Percentiles rank a stretch among this genome's conserved stretches.
These are phyloP conservation scores for Promerops cafer DNA, from an alignment of 2,113 vertebrate genomes.

Conservation along the genomic window DNA sequence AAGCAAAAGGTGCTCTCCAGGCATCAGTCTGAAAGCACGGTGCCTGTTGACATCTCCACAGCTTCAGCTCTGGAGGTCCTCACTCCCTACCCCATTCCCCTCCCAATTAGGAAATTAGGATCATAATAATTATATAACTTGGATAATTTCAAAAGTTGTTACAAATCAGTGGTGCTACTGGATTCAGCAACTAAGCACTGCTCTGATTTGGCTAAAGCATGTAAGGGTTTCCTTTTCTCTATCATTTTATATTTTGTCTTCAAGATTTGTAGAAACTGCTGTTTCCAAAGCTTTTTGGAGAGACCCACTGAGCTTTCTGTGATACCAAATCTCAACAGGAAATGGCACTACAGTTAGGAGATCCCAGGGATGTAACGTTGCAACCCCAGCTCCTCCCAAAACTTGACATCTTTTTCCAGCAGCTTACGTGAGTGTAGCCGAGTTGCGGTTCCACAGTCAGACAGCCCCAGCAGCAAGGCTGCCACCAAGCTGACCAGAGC, in stretches of 20 bases:
- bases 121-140: neutral
- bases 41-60: neutral
- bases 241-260: neutral
- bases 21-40: neutral
- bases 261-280: neutral
- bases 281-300: neutral
- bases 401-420: neutral
- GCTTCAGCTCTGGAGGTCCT: neutral
- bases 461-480: neutral
- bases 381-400: neutral
- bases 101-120: neutral
- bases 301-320: neutral
- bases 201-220: neutral
- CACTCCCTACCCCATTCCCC: neutral
- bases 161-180: neutral
- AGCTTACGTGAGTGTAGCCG: neutral
- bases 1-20: neutral
- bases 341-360: neutral
- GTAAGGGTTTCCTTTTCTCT: neutral
- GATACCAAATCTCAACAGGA: neutral
- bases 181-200: neutral
- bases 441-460: rapidly evolving
- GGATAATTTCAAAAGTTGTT: neutral
- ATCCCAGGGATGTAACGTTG: neutral
- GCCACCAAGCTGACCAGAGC: rapidly evolving